Conservation (phyloP, 1,140 invertebrate genomes). For the Heliconius congener region DNA sequence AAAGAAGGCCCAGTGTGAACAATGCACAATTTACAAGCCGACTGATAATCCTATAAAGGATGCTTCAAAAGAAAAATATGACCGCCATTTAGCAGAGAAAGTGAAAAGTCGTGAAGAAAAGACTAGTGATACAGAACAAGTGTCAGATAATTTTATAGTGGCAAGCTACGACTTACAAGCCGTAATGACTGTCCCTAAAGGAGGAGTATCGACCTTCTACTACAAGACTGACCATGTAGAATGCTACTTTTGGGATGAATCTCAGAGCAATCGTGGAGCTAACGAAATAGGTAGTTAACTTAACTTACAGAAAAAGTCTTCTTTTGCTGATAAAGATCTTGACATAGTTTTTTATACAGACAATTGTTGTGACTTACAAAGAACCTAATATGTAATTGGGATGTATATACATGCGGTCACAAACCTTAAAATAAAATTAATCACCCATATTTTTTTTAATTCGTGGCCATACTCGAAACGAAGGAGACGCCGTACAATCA, state of each 20-base stretch:
- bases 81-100: conserved; percentile 20
- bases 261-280: conserved; percentile 49
- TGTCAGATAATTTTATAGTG: too few species aligned
- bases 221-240: conserved; percentile 19
- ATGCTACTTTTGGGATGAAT: conserved; percentile 56
- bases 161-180: too few species aligned
- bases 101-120: conserved; percentile 26
- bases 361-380: conserved; percentile 63
- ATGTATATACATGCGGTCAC: conserved; percentile 44
- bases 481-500: conserved; percentile 37
- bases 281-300: conserved; percentile 47
- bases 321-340: conserved; percentile 36
- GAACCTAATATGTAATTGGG: conserved; percentile 48
- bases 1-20: too few species aligned
- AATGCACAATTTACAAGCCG: too few species aligned
- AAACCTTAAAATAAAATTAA: conserved; percentile 47
- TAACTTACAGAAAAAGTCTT: conserved; percentile 29
- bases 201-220: too few species aligned
- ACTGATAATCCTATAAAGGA: background rate
- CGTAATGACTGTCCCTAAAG: too few species aligned
- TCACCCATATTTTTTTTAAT: conserved; percentile 64
- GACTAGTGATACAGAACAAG: too few species aligned
- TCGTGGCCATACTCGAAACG: conserved; percentile 64
- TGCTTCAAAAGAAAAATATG: conserved; percentile 16
- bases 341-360: conserved; percentile 59